Conservation (phyloP, 2,113 vertebrate genomes). For the Anser cygnoides region DNA sequence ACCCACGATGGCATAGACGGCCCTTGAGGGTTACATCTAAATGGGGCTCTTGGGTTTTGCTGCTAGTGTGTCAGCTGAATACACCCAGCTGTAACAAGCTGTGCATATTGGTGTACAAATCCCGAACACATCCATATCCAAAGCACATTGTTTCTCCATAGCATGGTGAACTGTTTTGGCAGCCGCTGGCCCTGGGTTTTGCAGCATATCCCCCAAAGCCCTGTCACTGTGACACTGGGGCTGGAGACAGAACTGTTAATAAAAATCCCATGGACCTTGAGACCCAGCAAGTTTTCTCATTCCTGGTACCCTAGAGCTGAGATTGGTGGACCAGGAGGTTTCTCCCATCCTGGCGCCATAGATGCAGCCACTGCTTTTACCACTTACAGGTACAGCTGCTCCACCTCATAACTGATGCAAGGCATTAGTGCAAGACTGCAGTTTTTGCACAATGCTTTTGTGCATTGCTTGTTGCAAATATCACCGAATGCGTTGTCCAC, state of each 20-base stretch:
- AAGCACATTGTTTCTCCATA: background rate
- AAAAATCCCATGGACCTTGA: background rate
- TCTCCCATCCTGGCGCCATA: background rate
- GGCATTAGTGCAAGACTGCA: background rate
- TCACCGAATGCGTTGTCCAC: background rate
- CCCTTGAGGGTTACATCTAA: background rate
- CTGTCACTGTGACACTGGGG: background rate
- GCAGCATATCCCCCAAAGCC: background rate
- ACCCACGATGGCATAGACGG: background rate
- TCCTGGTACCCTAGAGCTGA: background rate
- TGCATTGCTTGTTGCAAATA: background rate
- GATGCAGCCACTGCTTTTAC: background rate
- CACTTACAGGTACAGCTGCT: background rate
- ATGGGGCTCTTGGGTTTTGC: background rate
- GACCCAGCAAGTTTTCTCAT: background rate
- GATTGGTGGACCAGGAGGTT: background rate
- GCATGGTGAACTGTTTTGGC: background rate
- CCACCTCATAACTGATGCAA: background rate
- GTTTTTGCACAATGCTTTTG: no score
- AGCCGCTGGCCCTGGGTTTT: background rate
- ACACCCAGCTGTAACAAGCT: background rate
- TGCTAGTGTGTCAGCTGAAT: background rate
- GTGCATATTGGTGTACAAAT: no score
- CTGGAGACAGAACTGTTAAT: background rate
- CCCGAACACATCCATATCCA: no score